Evolutionary conservation across 2,797 vertebrate genomes (phyloP), one percentile per base, ranked within the genome.

Genomic region (Cheirogaleus major): DNA sequence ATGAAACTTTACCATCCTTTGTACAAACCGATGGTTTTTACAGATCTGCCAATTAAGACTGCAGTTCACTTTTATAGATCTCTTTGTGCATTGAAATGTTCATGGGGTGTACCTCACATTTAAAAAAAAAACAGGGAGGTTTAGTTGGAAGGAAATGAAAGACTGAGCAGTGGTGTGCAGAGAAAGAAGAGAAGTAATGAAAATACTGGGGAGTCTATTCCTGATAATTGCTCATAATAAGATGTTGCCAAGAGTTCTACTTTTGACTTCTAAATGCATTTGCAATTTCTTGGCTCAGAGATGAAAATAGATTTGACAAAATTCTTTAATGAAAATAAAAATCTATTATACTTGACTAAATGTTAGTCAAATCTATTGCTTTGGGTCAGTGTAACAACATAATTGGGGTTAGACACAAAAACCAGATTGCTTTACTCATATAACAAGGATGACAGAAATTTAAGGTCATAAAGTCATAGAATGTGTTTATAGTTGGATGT

Each of bases 21-120:
- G 78, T 87, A 55, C 32, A 96, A 95, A 90, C 20, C 70, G 52
- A 59, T 50, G 20, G 35, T 73, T 96, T 90, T 83, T 91, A 92
- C 52, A 87, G n/a, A 90, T n/a, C 41, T 85, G 30, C 50, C 73
- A 96, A 30, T 95, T 95, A 96, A 91, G 27, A 91, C 23, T 93
- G 14, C 81, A 87, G 55, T 75, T 82, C 79, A 91, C 18, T 80
- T 96, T 97, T 75, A 69, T 61, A 92, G 30, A 61, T 78, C 30
- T 89, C 43, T 95, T 86, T 93, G 18, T 91, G 85, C 73, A 89
- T 52, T 69, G 67, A 75, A 73, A 92, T 72, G 32, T 93, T 87
- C 88, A 73, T 78, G 55, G 85, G 69, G 50, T 43, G 45, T 81
- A 61, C 20, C 11, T 91, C 27, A 69, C 35, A 43, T 76, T 95